Conservation (phyloP, 2,113 vertebrate genomes). For the Lophochroa leadbeateri region DNA sequence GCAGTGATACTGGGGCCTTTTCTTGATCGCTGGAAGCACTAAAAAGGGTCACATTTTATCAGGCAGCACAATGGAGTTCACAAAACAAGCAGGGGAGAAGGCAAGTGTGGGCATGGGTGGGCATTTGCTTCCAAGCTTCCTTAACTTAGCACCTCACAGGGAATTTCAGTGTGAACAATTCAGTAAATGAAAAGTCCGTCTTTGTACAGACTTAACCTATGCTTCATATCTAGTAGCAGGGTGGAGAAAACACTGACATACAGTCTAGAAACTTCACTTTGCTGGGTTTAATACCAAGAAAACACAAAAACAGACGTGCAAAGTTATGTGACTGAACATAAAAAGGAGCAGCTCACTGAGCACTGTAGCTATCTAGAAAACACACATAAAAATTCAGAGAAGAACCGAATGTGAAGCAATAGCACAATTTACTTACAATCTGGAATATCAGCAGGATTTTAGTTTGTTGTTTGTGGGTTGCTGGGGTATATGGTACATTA, state of each 20-base stretch:
- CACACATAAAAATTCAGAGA: slow-evolving; percentile 72
- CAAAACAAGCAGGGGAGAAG: not conserved
- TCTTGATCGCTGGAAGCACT: not conserved
- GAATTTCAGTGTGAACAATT: slow-evolving; percentile 41
- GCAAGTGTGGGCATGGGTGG: fast-evolving
- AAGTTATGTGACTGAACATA: slow-evolving; percentile 56
- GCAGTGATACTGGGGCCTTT: not conserved
- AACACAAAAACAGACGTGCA: slow-evolving; percentile 50
- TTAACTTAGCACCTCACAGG: not conserved
- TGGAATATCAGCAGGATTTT: slow-evolving; percentile 85
- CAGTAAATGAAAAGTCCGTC: slow-evolving; percentile 32
- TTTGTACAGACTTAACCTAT: slow-evolving; percentile 39
- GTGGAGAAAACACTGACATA: slow-evolving; percentile 30
- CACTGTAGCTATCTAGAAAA: slow-evolving; percentile 68
- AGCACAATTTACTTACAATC: slow-evolving; percentile 82
- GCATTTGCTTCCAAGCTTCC: not conserved
- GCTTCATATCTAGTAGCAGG: not conserved
- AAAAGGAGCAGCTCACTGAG: slow-evolving; percentile 73
- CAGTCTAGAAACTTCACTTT: slow-evolving; percentile 37
- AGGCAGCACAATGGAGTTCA: not conserved
- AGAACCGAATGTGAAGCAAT: slow-evolving; percentile 73
- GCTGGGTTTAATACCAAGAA: slow-evolving; percentile 35
- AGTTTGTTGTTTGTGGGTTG: slow-evolving; percentile 76
- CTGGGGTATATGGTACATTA: slow-evolving; percentile 85
- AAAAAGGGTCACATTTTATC: not conserved